Percentiles rank a stretch among this genome's conserved stretches.
phyloP scores from a whole-genome alignment of 2,113 vertebrate genomes.

The Synchiropus splendidus region DNA sequence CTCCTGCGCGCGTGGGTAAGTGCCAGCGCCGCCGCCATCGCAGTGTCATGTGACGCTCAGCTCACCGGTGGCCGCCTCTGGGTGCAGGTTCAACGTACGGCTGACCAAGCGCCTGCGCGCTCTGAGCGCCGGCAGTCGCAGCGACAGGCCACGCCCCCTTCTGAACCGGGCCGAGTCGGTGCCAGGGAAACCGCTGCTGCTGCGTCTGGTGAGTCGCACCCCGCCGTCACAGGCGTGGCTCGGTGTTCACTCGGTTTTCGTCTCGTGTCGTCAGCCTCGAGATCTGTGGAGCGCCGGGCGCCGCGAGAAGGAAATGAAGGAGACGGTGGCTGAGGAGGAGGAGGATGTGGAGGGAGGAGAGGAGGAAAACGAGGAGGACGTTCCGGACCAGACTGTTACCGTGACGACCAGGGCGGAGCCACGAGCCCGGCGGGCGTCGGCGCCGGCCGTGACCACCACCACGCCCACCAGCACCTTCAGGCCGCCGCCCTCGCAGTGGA shows the following conservation, averaged over 20 bases:
- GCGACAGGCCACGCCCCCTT: conserved; percentile 36
- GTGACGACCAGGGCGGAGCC: conserved; percentile 76
- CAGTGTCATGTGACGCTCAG: too few species aligned
- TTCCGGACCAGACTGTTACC: conserved; percentile 59
- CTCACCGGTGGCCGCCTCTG: too few species aligned
- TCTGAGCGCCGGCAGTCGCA: conserved; percentile 48
- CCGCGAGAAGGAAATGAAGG: conserved; percentile 67
- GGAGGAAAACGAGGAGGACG: conserved; percentile 32
- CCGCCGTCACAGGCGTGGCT: too few species aligned
- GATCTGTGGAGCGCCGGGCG: conserved; percentile 62
- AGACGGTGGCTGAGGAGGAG: conserved; percentile 43
- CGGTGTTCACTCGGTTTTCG: too few species aligned
- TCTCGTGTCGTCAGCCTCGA: conserved; percentile 33
- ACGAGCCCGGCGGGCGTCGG: conserved; percentile 58
- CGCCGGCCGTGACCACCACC: conserved; percentile 67
- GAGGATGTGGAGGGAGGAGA: conserved; percentile 41
- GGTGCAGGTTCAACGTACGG: conserved; percentile 55
- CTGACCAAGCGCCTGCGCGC: conserved; percentile 57
- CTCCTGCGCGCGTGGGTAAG: conserved; percentile 89
- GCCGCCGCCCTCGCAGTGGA: conserved; percentile 80
- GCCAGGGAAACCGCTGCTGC: conserved; percentile 57
- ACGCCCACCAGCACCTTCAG: conserved; percentile 72
- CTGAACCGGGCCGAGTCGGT: conserved; percentile 55
- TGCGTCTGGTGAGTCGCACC: conserved; percentile 45
- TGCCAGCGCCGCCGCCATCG: not conserved